Evolutionary conservation across 2,888 invertebrate species (phyloP).

Genomic region (Eupithecia insigniata): DNA sequence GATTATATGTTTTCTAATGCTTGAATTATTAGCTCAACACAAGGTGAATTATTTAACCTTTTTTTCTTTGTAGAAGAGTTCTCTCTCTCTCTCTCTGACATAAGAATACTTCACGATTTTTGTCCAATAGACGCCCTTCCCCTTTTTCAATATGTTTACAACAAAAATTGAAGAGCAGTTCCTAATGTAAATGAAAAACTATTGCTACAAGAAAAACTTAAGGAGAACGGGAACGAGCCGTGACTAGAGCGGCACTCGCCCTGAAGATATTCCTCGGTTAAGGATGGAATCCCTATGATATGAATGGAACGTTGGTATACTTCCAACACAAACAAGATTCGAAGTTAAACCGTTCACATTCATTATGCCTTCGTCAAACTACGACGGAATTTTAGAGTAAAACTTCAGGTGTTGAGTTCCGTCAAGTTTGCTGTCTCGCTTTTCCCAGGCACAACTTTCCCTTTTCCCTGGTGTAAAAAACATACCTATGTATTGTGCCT

Average conservation of each 20-base stretch:
- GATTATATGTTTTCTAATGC: too few relatives aligned
- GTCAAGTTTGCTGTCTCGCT: neutral
- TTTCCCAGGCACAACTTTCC: neutral
- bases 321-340: too few relatives aligned
- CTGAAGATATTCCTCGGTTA: too few relatives aligned
- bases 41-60: neutral
- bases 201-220: neutral
- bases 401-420: neutral
- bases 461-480: too few relatives aligned
- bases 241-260: too few relatives aligned
- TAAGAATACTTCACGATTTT: neutral
- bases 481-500: slow-evolving; percentile 7
- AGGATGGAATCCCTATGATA: too few relatives aligned
- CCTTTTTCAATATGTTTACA: neutral
- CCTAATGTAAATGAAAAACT: neutral
- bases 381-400: neutral
- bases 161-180: neutral
- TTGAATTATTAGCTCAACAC: neutral
- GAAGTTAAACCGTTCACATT: too few relatives aligned
- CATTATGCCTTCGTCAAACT: too few relatives aligned
- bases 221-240: neutral
- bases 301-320: too few relatives aligned
- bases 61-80: neutral
- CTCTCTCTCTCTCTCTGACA: too few relatives aligned
- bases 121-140: neutral